Evolutionary conservation across 2,113 vertebrate genomes (phyloP).

Genomic region (Macaca nemestrina): DNA sequence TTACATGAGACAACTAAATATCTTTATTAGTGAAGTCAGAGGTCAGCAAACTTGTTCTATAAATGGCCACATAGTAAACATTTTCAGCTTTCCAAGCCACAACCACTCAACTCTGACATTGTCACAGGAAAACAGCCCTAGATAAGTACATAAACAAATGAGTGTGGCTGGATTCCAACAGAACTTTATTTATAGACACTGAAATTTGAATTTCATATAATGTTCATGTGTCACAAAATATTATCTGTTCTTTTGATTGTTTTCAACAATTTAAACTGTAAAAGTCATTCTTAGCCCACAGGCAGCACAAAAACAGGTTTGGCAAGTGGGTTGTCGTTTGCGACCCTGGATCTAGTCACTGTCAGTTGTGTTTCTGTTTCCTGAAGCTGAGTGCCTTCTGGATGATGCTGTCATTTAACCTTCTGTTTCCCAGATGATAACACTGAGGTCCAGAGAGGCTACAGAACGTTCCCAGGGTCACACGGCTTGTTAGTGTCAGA

Average conservation of each 20-base stretch:
- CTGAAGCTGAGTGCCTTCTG: background rate
- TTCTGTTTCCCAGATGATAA: background rate
- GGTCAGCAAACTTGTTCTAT: background rate
- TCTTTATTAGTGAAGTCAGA: background rate
- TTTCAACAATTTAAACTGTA: background rate
- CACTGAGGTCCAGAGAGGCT: background rate
- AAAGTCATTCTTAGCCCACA: background rate
- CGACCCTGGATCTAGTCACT: background rate
- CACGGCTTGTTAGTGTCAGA: background rate
- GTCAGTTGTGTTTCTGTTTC: background rate
- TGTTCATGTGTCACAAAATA: background rate
- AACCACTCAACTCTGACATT: rapidly evolving
- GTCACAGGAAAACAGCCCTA: background rate
- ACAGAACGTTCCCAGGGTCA: background rate
- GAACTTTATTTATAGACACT: background rate
- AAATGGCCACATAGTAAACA: background rate
- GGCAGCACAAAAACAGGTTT: background rate
- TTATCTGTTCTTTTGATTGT: background rate
- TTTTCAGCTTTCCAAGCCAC: background rate
- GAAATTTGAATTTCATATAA: slow-evolving; percentile 6
- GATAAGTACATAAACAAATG: background rate
- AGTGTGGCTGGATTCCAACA: background rate
- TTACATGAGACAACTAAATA: background rate
- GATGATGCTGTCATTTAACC: background rate
- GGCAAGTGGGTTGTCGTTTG: background rate